Base-by-base conservation (phyloP, 2,797 vertebrate genomes). In the Hybognathus amarus region DNA sequence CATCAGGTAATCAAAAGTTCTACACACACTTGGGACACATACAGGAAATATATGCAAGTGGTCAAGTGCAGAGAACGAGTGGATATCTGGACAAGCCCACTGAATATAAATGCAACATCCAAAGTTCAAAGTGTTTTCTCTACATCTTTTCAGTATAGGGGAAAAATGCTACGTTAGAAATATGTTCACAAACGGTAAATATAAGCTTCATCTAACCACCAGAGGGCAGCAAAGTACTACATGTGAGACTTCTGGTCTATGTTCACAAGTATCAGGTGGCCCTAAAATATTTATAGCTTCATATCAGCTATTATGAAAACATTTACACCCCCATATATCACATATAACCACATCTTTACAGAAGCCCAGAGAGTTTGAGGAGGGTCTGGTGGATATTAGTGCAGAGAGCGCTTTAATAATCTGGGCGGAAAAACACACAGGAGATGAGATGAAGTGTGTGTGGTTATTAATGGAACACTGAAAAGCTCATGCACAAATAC, bases 201-300 rank as follows among this genome's bases (percentile, higher is more conserved):
- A n/a, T 61, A 1, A n/a, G 3, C 20, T 36, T 74, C 3, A 33
- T 52, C 18, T 4, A 17, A 10, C 24, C 94, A 93, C 87, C 77
- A 91, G 94, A 76, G 69, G 87, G 90, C 87, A 91, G 90, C 87
- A 92, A 69, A 88, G 18, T 47, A 88, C 85, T 17, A 85, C 33
- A 33, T n/a, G 68, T 54, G 11, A 68, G 47, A 6, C 9, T 2
- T 56, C 15, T 15, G 1, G 27, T n/a, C 24, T 8, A 27, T 30
- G 7, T 64, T 9, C 18, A 24, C n/a, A 9, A 38, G 45, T 8
- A 45, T 17, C 54, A 50, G 17, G 69, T 22, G 56, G 40, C 27
- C 20, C 40, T 50, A 38, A 8, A 24, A 27, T 66, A 15, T 74
- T 27, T 64, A 74, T 64, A 52, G 59, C 56, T 38, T 74, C 15